Conservation (phyloP, 1,140 invertebrate species). For the Mercenaria mercenaria region DNA sequence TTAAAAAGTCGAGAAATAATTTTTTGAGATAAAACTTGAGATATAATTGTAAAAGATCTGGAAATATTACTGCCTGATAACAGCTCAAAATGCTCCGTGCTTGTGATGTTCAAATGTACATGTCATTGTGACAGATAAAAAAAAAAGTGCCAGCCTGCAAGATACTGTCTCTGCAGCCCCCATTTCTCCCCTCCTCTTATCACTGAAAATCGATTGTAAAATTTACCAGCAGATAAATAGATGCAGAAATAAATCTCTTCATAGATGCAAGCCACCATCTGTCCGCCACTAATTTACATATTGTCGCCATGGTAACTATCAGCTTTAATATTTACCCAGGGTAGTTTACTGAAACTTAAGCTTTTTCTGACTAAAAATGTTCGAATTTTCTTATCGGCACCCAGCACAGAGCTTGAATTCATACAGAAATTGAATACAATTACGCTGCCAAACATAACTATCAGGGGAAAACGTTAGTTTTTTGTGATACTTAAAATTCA, state of each 20-base stretch:
- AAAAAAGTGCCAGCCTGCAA: too few relatives aligned
- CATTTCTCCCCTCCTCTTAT: conserved; percentile 24
- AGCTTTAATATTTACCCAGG: conserved; percentile 65
- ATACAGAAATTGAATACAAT: conserved; percentile 31
- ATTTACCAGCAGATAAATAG: conserved; percentile 65
- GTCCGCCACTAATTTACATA: conserved; percentile 58
- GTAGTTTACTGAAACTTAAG: conserved; percentile 48
- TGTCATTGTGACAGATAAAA: too few relatives aligned
- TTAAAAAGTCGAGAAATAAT: too few relatives aligned
- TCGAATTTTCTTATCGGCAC: conserved; percentile 27
- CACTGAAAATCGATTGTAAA: conserved; percentile 59
- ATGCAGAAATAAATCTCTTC: conserved; percentile 61
- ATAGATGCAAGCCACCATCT: conserved; percentile 61
- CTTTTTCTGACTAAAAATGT: background rate
- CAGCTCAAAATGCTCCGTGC: too few relatives aligned
- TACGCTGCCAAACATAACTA: background rate
- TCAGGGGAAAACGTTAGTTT: conserved; percentile 23
- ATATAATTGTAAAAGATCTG: too few relatives aligned
- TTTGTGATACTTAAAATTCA: conserved; percentile 43
- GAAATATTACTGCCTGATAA: too few relatives aligned
- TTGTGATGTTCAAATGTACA: too few relatives aligned
- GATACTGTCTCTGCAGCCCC: conserved; percentile 3
- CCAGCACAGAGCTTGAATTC: background rate
- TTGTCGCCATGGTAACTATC: conserved; percentile 64
- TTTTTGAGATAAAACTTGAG: too few relatives aligned